Evolutionary conservation across 2,888 invertebrate species (phyloP).

Genomic region (Cryptocephalus primarius): DNA sequence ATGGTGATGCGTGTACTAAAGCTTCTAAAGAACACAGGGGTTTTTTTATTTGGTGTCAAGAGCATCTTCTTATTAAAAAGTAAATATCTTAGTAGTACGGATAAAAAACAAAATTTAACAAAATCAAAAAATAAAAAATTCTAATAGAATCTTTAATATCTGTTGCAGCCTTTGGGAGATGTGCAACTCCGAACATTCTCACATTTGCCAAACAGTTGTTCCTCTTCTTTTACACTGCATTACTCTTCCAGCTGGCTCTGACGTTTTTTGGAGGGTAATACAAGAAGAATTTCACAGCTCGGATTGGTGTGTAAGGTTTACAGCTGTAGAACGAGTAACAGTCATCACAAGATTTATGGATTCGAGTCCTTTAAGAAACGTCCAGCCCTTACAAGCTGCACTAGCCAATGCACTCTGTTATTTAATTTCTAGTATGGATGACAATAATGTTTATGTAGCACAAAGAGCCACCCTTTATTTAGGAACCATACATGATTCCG

Average conservation of each 20-base stretch:
- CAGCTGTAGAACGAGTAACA: constrained; percentile 91
- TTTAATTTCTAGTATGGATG: constrained; percentile 91
- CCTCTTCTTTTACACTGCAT: constrained; percentile 91
- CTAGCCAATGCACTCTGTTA: constrained; percentile 96
- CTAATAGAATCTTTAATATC: too few relatives aligned
- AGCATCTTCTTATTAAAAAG: constrained; percentile 89
- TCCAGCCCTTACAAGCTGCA: constrained; percentile 79
- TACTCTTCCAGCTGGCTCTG: constrained; percentile 85
- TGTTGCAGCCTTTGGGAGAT: constrained; percentile 77
- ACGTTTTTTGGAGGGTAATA: constrained; percentile 92
- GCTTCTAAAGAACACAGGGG: constrained; percentile 83
- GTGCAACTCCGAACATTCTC: constrained; percentile 84
- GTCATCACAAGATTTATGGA: constrained; percentile 90
- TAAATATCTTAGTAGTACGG: constrained; percentile 35
- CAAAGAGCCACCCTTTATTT: constrained; percentile 86
- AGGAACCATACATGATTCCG: constrained; percentile 84
- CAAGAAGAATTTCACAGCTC: constrained; percentile 86
- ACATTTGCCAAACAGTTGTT: constrained; percentile 86
- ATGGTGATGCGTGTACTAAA: constrained; percentile 84
- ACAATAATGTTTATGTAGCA: constrained; percentile 88
- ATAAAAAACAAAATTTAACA: not conserved
- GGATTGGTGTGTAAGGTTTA: constrained; percentile 84
- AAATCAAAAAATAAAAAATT: not conserved
- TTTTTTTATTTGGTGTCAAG: constrained; percentile 93
- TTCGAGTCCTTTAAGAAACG: constrained; percentile 72